These are phyloP conservation scores for Caenorhabditis brenneri DNA, from an alignment of 1,140 invertebrate genomes.

Conservation along the genomic window DNA sequence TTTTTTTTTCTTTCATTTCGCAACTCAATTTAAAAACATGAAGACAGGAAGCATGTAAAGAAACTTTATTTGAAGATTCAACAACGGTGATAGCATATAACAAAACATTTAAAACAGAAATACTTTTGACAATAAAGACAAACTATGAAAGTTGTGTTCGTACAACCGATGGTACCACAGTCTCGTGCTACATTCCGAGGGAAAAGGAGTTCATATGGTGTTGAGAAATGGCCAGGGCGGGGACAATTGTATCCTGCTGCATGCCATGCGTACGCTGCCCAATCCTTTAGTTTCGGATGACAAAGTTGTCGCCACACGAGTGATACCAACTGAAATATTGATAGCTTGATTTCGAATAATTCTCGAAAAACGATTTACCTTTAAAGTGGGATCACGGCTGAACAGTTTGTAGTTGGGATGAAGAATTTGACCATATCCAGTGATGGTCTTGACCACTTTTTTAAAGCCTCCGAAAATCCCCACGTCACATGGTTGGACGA, in stretches of 20 bases:
- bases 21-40: no score
- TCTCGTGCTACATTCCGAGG: background rate
- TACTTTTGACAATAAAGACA: background rate
- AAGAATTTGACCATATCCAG: background rate
- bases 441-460: background rate
- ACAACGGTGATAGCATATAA: background rate
- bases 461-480: background rate
- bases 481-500: background rate
- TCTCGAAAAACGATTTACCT: background rate
- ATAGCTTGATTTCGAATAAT: background rate
- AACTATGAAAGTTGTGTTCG: background rate
- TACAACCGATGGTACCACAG: background rate
- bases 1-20: no score
- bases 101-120: background rate
- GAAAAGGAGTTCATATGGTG: background rate
- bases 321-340: background rate
- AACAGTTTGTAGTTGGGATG: background rate
- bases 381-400: background rate
- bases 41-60: no score
- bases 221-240: background rate
- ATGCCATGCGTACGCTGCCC: background rate
- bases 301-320: background rate
- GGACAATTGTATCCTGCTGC: background rate
- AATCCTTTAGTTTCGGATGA: background rate
- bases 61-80: no score